phyloP scores from a whole-genome alignment of 2,888 invertebrate genomes.

The Pteria penguin region DNA sequence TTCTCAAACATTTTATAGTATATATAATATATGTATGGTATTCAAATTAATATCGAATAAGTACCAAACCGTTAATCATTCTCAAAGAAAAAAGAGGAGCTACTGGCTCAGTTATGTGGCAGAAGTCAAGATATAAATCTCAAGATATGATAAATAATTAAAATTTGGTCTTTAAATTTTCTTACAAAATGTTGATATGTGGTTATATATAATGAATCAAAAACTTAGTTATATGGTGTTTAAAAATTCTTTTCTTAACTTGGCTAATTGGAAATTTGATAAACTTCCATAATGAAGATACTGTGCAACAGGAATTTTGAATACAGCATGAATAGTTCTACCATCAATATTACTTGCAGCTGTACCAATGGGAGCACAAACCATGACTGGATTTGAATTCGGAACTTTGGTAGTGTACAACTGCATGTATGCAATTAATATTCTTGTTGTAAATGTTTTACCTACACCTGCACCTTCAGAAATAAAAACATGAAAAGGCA shows the following conservation, averaged over 20 bases:
- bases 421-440: constrained; percentile 26
- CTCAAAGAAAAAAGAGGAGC: too few species aligned
- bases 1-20: too few species aligned
- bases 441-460: constrained; percentile 34
- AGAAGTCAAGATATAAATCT: too few species aligned
- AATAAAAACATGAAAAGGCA: constrained; percentile 23
- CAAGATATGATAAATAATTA: too few species aligned
- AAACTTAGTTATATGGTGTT: too few species aligned
- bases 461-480: constrained; percentile 43
- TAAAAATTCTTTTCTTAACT: constrained; percentile 30
- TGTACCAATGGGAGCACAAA: constrained; percentile 46
- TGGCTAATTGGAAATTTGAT: constrained; percentile 9
- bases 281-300: constrained; percentile 35
- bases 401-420: constrained; percentile 7
- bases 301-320: constrained; percentile 39
- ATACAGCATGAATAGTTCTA: constrained; percentile 39
- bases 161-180: too few species aligned
- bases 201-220: too few species aligned
- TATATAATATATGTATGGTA: too few species aligned
- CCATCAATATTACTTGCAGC: constrained; percentile 44
- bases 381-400: constrained; percentile 34
- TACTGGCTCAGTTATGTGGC: too few species aligned
- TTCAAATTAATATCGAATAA: too few species aligned
- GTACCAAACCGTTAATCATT: too few species aligned
- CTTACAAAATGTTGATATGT: too few species aligned